Evolutionary conservation across 2,888 invertebrate genomes (phyloP).

Genomic region (Lissonota sp.): DNA sequence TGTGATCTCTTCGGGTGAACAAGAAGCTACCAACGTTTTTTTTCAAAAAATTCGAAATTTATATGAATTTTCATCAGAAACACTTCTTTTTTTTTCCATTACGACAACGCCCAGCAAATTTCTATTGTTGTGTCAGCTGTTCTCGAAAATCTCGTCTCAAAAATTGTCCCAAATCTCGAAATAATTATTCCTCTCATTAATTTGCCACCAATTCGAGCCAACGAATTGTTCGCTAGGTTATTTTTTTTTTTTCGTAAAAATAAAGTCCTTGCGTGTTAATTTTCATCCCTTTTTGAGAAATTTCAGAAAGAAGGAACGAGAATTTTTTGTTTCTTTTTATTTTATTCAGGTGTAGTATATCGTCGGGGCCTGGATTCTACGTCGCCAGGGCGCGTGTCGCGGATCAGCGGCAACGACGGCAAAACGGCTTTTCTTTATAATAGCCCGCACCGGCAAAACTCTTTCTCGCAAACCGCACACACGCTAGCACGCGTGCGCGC

Average conservation of each 20-base stretch:
- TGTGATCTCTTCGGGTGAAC: too few species aligned
- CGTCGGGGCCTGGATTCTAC: too few species aligned
- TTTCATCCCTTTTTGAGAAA: too few species aligned
- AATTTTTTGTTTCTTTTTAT: too few species aligned
- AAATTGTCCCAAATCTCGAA: slow-evolving; percentile 6
- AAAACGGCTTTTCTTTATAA: slow-evolving; percentile 41
- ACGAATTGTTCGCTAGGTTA: slow-evolving; percentile 15
- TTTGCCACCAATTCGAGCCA: slow-evolving; percentile 34
- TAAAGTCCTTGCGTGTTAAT: too few species aligned
- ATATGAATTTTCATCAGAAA: too few species aligned
- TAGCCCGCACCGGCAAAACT: slow-evolving; percentile 27
- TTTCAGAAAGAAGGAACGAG: too few species aligned
- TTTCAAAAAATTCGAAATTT: too few species aligned
- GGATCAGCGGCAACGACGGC: slow-evolving; percentile 1
- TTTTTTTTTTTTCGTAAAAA: too few species aligned
- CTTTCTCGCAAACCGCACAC: slow-evolving; percentile 43
- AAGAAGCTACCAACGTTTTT: too few species aligned
- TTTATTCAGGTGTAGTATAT: too few species aligned
- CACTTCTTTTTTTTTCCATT: not conserved
- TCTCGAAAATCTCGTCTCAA: slow-evolving; percentile 1
- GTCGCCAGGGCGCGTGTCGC: not conserved
- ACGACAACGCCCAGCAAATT: not conserved
- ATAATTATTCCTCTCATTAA: slow-evolving; percentile 51
- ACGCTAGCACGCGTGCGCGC: slow-evolving; percentile 11
- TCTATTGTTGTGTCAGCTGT: not conserved